Evolutionary conservation across 1,140 invertebrate species (phyloP), one percentile per base, ranked within the genome.

Genomic region (Lamellibrachia luymesi): DNA sequence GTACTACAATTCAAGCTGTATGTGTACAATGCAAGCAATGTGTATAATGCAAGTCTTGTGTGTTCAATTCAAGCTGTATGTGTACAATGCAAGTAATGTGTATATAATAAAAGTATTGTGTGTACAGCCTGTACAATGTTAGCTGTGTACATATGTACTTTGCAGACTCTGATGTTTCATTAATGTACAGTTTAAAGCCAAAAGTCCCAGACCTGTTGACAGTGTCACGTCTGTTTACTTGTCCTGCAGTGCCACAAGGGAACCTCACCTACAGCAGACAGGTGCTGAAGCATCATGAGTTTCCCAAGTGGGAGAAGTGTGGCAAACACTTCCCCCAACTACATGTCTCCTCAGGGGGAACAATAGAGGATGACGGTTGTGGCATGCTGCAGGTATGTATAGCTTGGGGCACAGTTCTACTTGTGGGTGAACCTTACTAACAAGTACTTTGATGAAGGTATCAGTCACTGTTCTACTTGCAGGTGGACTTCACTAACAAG

Each of bases 331-430:
- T 99, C 38, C 96, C 97, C 6, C 97, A 97, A 17, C 95, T 99
- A 10, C 97, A 98, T 95, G 97, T 98, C 50, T 97, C 97, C 91
- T 97, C 97, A 8, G 96, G 97, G 92, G 98, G 98, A 0, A 98
- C 97, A 0, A 99, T 99, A 94, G 98, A 99, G 96, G 97, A 98
- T 94, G 97, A 98, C 94, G 97, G 98, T n/a, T 94, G 96, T 90
- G 98, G 98, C 1, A 96, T 99, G 94, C 38, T 38, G 90, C 27
- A 91, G 22, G 27, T 94, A 96, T 90, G 98, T 98, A 1, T 96
- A 99, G 94, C 96, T 99, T 56, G 6, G 52, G 52, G 6, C 52
- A 56, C 13, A 56, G 13, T 56, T 56, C 6, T 56, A 56, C 52
- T 56, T 56, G 52, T 1, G 1, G 52, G 6, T 56, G 52, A 10